A percentile compares a stretch with the other conserved stretches of the same genome.
Evolutionary conservation across 2,888 invertebrate genomes (phyloP).

Genomic region (Bimastos eiseni): DNA sequence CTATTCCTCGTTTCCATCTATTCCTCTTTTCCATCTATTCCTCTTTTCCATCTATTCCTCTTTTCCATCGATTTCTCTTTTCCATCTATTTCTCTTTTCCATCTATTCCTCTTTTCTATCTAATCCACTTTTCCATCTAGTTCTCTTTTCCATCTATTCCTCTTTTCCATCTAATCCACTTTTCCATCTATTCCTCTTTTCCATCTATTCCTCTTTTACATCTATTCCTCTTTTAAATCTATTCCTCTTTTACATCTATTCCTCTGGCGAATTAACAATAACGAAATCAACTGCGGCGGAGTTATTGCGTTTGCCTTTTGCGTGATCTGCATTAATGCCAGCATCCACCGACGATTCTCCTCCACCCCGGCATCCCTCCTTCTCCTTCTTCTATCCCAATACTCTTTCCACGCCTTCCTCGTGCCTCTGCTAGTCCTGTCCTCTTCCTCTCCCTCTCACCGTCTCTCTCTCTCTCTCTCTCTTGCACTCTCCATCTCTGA

Average conservation of each 20-base stretch:
- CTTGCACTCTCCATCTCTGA: background rate
- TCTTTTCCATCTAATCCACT: no score
- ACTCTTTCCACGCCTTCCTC: background rate
- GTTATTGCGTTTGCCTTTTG: constrained; percentile 2
- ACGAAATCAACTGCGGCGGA: background rate
- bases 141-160: no score
- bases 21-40: no score
- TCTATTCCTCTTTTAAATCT: background rate
- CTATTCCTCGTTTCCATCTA: no score
- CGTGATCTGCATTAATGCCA: background rate
- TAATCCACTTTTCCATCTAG: no score
- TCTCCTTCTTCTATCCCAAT: background rate
- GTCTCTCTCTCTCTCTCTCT: no score
- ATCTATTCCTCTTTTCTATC: no score
- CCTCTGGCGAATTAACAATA: constrained; percentile 6
- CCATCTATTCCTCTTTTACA: background rate
- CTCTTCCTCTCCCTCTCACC: background rate
- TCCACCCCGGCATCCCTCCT: background rate
- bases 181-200: no score
- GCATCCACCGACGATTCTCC: constrained; percentile 17
- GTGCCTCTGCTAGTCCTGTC: background rate
- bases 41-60: no score
- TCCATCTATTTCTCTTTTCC: no score
- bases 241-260: background rate
- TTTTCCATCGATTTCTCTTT: no score